Evolutionary conservation across 2,113 vertebrate species (phyloP).

Genomic region (Mastomys natalensis): DNA sequence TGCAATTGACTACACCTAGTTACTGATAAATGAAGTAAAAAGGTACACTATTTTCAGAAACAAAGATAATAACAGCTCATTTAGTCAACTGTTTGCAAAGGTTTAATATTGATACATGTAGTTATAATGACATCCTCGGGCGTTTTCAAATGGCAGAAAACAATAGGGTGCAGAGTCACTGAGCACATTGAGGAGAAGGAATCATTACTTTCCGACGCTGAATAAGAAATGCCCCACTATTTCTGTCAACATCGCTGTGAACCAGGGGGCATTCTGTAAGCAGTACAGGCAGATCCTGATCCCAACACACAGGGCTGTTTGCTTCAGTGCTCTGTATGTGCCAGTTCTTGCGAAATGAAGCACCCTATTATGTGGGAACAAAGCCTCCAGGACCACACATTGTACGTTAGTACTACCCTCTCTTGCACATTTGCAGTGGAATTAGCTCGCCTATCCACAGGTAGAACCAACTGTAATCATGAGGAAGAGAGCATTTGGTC

Average conservation of each 20-base stretch:
- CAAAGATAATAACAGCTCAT: constrained; percentile 90
- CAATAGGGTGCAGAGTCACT: constrained; percentile 86
- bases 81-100: constrained; percentile 88
- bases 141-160: constrained; percentile 87
- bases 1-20: constrained; percentile 90
- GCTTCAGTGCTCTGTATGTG: constrained; percentile 79
- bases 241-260: constrained; percentile 84
- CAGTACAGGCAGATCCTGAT: constrained; percentile 73
- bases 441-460: constrained; percentile 87
- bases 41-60: constrained; percentile 87
- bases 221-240: constrained; percentile 86
- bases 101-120: constrained; percentile 90
- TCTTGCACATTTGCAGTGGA: constrained; percentile 83
- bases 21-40: constrained; percentile 90
- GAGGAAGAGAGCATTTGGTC: constrained; percentile 87
- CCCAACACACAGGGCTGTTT: constrained; percentile 75
- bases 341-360: constrained; percentile 86
- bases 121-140: constrained; percentile 89
- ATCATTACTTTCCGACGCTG: constrained; percentile 88
- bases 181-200: constrained; percentile 86
- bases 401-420: constrained; percentile 84
- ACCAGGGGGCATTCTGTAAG: constrained; percentile 80
- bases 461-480: constrained; percentile 88
- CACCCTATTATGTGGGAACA: constrained; percentile 82
- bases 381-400: constrained; percentile 85